Percentiles rank a stretch among this genome's conserved stretches.
Conservation (phyloP, 2,888 invertebrate species). For the Eristalinus aeneus region DNA sequence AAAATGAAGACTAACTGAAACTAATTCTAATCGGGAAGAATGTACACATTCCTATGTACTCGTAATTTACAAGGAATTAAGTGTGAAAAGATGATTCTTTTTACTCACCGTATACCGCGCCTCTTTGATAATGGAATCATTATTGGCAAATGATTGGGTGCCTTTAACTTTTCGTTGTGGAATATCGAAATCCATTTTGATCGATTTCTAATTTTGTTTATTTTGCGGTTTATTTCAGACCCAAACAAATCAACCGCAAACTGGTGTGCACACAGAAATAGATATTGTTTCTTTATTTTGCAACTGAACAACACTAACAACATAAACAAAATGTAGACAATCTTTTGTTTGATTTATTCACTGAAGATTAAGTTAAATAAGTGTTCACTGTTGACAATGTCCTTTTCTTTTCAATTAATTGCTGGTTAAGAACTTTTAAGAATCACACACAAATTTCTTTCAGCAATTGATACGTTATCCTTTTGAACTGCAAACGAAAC, state of each 20-base stretch:
- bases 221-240: neutral
- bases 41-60: neutral
- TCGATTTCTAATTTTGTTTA: slow-evolving; percentile 19
- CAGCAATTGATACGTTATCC: slow-evolving; percentile 17
- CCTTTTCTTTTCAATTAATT: neutral
- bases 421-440: neutral
- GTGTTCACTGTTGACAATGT: neutral
- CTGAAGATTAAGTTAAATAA: neutral
- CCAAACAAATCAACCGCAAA: slow-evolving; percentile 6
- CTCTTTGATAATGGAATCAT: slow-evolving; percentile 76
- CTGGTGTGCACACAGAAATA: slow-evolving; percentile 14
- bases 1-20: neutral
- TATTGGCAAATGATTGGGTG: slow-evolving; percentile 74
- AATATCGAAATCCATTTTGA: slow-evolving; percentile 77
- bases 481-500: slow-evolving; percentile 22
- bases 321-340: neutral
- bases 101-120: slow-evolving; percentile 79
- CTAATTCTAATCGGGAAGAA: neutral
- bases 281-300: neutral
- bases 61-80: neutral
- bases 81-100: neutral
- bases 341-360: neutral
- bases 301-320: slow-evolving; percentile 5
- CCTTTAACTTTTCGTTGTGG: slow-evolving; percentile 75
- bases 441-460: neutral